These are phyloP conservation scores for Phengaris alcon DNA, from an alignment of 2,888 invertebrate genomes.

Conservation along the genomic window DNA sequence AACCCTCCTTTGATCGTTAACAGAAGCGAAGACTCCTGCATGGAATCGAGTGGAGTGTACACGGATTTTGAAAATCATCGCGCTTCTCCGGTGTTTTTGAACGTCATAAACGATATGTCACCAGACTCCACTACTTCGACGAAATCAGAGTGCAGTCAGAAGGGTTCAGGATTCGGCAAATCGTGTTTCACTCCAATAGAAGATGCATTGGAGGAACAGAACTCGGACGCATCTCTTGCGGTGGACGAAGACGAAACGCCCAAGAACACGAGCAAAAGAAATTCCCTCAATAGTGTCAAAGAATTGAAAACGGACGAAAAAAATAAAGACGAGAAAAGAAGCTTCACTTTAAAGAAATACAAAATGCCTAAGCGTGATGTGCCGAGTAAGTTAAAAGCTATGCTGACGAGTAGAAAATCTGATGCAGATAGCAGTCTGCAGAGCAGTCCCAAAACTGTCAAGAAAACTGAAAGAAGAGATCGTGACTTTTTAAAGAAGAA, in stretches of 20 bases:
- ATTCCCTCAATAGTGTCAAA: slow-evolving; percentile 68
- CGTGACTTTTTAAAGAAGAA: slow-evolving; percentile 61
- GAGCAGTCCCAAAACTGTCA: slow-evolving; percentile 78
- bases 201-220: slow-evolving; percentile 52
- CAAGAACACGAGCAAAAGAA: slow-evolving; percentile 67
- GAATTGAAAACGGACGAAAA: slow-evolving; percentile 61
- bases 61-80: slow-evolving; percentile 89
- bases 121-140: slow-evolving; percentile 82
- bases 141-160: slow-evolving; percentile 74
- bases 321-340: slow-evolving; percentile 75
- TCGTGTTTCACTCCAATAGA: slow-evolving; percentile 56
- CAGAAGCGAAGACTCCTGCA: slow-evolving; percentile 85
- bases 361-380: slow-evolving; percentile 90
- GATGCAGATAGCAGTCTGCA: slow-evolving; percentile 77
- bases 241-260: slow-evolving; percentile 59
- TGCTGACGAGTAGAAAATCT: slow-evolving; percentile 80
- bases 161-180: slow-evolving; percentile 61
- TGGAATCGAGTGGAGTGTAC: slow-evolving; percentile 94
- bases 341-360: slow-evolving; percentile 82
- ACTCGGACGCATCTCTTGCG: slow-evolving; percentile 48
- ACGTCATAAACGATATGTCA: slow-evolving; percentile 84
- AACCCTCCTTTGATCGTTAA: slow-evolving; percentile 78
- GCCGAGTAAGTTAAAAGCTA: slow-evolving; percentile 86
- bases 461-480: slow-evolving; percentile 87
- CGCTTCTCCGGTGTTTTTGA: slow-evolving; percentile 70